Evolutionary conservation across 2,888 invertebrate genomes (phyloP).

Genomic region (Latrodectus hesperus): DNA sequence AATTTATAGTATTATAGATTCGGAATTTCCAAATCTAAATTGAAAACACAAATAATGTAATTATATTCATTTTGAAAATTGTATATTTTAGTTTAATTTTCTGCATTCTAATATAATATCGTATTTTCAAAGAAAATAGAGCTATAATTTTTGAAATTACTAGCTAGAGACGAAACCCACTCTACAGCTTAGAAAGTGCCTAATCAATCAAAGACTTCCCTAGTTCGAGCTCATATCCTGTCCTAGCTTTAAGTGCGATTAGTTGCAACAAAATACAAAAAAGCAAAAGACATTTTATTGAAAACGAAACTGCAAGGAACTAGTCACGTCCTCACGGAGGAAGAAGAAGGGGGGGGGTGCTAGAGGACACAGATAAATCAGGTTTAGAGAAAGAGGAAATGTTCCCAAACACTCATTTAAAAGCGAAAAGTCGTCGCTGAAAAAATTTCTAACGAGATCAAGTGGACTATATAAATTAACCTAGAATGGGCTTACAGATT

Average conservation of each 20-base stretch:
- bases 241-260: background rate
- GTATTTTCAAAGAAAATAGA: too few relatives aligned
- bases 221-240: conserved; percentile 10
- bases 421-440: too few relatives aligned
- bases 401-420: background rate
- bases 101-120: too few relatives aligned
- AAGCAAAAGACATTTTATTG: background rate
- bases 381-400: conserved; percentile 31
- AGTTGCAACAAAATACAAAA: background rate
- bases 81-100: too few relatives aligned
- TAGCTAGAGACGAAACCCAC: background rate
- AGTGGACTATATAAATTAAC: too few relatives aligned
- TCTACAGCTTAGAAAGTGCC: too few relatives aligned
- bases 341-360: background rate
- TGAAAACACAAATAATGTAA: too few relatives aligned
- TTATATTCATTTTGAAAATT: too few relatives aligned
- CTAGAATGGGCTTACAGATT: too few relatives aligned
- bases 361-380: conserved; percentile 22
- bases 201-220: background rate
- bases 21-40: too few relatives aligned
- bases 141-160: background rate
- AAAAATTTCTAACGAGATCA: too few relatives aligned
- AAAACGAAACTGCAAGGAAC: conserved; percentile 39
- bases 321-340: conserved; percentile 14
- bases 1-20: too few relatives aligned